Percentiles rank a stretch among this genome's conserved stretches.
Conservation (phyloP, 2,113 vertebrate species). For the Chelonoidis abingdonii region DNA sequence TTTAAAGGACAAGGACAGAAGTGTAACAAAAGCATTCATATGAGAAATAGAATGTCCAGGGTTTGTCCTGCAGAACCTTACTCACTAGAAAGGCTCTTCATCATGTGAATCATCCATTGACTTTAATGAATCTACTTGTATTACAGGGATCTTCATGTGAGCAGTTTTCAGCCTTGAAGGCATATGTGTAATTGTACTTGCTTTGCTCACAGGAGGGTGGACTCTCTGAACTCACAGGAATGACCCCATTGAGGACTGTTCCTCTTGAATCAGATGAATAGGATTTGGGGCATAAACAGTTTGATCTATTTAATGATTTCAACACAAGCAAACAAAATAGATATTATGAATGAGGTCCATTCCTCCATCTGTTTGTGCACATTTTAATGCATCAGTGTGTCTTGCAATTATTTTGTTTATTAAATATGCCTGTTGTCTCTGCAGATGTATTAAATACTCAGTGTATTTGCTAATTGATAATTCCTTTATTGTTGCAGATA, state of each 20-base stretch:
- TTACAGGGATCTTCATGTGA: not conserved
- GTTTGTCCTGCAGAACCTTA: not conserved
- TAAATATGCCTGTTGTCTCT: conserved; percentile 29
- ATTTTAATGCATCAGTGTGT: not conserved
- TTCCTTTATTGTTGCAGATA: conserved; percentile 85
- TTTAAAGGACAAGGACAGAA: not conserved
- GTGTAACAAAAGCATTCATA: not conserved
- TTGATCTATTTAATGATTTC: not conserved
- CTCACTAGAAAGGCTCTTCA: fast-evolving
- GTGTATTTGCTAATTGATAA: conserved; percentile 63
- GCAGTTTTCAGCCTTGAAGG: not conserved
- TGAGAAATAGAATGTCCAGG: not conserved
- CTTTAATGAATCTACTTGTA: not conserved
- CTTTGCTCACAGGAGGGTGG: not conserved
- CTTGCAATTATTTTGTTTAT: not conserved
- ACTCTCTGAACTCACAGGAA: not conserved
- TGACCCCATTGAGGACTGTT: not conserved
- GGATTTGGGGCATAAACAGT: not conserved
- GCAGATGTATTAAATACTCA: conserved; percentile 31
- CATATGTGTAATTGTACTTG: not conserved
- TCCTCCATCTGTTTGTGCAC: not conserved
- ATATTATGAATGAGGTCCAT: not conserved
- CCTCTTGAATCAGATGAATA: not conserved
- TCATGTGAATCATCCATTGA: not conserved
- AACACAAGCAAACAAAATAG: not conserved